phyloP scores from a whole-genome alignment of 2,888 invertebrate species.

The Resseliella maxima region DNA sequence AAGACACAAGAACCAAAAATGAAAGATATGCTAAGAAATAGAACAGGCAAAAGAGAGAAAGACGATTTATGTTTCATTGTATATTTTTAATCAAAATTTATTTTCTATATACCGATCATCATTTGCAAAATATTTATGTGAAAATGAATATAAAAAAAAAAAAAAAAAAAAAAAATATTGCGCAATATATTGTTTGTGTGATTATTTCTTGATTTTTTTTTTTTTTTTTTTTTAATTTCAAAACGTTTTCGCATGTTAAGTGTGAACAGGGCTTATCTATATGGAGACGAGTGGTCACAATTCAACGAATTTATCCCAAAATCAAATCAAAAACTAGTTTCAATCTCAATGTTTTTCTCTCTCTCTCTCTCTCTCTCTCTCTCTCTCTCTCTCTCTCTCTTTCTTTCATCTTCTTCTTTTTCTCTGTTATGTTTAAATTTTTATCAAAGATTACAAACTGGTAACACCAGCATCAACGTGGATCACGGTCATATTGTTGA shows the following conservation, averaged over 20 bases:
- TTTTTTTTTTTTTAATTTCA: background rate
- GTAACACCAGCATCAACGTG: background rate
- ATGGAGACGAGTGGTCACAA: background rate
- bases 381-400: too few species aligned
- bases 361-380: too few species aligned
- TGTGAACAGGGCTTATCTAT: background rate
- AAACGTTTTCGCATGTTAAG: constrained; percentile 40
- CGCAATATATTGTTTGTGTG: constrained; percentile 26
- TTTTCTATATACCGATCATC: background rate
- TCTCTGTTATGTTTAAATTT: background rate
- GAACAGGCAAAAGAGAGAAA: too few species aligned
- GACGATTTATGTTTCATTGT: constrained; percentile 32
- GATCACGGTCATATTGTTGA: background rate
- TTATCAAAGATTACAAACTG: background rate
- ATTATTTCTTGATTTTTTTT: constrained; percentile 4
- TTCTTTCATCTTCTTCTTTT: too few species aligned
- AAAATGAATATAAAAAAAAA: too few species aligned
- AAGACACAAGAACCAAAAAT: background rate
- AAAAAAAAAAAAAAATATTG: constrained; percentile 37
- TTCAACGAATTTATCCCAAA: background rate
- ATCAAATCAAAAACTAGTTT: constrained; percentile 30
- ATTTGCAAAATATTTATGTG: constrained; percentile 43
- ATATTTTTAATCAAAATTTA: constrained; percentile 49
- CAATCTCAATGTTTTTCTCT: background rate
- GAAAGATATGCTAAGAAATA: background rate